Evolutionary conservation across 2,797 vertebrate species (phyloP).

Genomic region (Furcifer pardalis): DNA sequence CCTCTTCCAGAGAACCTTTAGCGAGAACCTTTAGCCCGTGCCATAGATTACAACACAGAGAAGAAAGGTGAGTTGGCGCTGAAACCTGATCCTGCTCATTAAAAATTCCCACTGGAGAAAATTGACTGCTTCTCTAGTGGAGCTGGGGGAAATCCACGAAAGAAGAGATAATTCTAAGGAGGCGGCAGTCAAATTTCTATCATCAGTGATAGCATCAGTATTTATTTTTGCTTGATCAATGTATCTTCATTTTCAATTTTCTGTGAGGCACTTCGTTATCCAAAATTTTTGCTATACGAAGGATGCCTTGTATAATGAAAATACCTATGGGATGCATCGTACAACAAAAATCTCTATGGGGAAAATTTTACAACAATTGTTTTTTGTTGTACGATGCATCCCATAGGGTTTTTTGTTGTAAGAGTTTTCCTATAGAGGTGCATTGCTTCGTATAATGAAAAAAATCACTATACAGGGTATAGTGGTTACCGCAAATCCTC

Average conservation of each 20-base stretch:
- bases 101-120: conserved; percentile 8
- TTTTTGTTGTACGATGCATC: too few relatives aligned
- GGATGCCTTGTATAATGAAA: too few relatives aligned
- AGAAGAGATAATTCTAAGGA: conserved; percentile 16
- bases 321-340: too few relatives aligned
- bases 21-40: conserved; percentile 33
- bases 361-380: too few relatives aligned
- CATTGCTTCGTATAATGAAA: too few relatives aligned
- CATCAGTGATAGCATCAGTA: background rate
- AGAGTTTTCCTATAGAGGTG: too few relatives aligned
- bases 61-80: background rate
- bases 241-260: conserved; percentile 1
- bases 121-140: conserved; percentile 12
- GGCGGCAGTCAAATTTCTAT: conserved; percentile 13
- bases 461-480: too few relatives aligned
- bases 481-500: too few relatives aligned
- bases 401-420: too few relatives aligned
- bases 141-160: background rate
- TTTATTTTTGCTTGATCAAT: conserved; percentile 48
- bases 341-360: too few relatives aligned
- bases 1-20: conserved; percentile 37
- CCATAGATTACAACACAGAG: conserved; percentile 31
- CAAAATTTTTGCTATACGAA: too few relatives aligned
- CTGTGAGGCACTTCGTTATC: too few relatives aligned
- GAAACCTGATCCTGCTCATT: conserved; percentile 23